Evolutionary conservation across 2,797 vertebrate species (phyloP).

Genomic region (Sebastes aleutianus): DNA sequence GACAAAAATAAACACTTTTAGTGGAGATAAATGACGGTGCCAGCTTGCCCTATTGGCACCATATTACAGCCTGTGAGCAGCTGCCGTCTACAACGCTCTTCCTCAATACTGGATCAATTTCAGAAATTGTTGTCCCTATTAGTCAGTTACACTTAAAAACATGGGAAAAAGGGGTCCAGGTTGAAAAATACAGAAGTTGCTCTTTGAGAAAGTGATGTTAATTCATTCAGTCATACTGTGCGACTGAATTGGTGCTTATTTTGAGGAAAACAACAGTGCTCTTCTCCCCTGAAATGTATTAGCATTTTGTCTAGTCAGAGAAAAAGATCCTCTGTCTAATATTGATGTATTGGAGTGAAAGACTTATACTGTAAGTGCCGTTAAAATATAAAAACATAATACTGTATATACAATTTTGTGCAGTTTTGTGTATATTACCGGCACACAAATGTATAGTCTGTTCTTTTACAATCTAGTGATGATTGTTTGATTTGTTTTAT

Average conservation of each 20-base stretch:
- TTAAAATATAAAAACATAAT: background rate
- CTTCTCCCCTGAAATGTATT: background rate
- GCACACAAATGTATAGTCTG: background rate
- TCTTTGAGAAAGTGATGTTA: background rate
- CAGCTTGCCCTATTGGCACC: no score
- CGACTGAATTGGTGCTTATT: conserved; percentile 4
- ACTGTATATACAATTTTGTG: background rate
- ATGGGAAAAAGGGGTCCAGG: no score
- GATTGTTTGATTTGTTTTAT: conserved; percentile 5
- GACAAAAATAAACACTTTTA: accelerated
- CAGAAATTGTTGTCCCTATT: no score
- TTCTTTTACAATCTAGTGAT: background rate
- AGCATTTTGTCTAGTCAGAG: background rate
- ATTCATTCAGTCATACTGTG: background rate
- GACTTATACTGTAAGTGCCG: background rate
- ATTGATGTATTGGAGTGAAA: background rate
- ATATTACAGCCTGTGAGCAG: no score
- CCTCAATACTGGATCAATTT: no score
- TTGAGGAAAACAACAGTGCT: background rate
- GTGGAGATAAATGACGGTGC: accelerated
- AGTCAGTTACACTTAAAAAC: accelerated
- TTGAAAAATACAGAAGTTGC: background rate
- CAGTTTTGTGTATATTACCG: background rate
- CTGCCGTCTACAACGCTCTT: accelerated
- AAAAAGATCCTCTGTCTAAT: background rate